These are phyloP conservation scores for Sturnus vulgaris DNA, from an alignment of 2,113 vertebrate species.

Conservation along the genomic window DNA sequence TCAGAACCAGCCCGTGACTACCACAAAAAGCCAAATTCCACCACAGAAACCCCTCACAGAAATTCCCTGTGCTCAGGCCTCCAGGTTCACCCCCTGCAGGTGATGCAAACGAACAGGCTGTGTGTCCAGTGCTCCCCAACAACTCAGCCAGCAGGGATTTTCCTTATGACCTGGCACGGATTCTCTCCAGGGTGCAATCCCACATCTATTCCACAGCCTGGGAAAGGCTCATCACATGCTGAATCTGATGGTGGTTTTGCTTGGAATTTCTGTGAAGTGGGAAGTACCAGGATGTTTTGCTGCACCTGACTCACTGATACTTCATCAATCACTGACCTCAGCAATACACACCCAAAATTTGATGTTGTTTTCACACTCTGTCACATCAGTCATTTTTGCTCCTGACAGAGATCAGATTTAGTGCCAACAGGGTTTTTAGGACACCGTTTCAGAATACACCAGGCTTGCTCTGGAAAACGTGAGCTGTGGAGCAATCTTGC, in stretches of 20 bases:
- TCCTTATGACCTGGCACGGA: rapidly evolving
- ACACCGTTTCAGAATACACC: neutral
- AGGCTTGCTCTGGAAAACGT: neutral
- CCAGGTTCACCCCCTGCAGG: rapidly evolving
- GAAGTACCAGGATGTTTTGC: neutral
- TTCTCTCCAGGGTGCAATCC: neutral
- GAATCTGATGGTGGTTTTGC: neutral
- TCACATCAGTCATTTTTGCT: neutral
- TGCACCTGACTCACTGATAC: neutral
- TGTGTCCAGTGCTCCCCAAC: rapidly evolving
- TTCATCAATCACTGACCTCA: neutral
- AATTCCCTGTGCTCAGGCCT: neutral
- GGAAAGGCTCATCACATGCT: neutral
- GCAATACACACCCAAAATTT: neutral
- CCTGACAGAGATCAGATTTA: neutral
- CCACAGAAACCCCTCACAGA: neutral
- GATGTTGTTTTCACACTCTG: neutral
- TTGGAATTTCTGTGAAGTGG: neutral
- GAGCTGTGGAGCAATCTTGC: neutral
- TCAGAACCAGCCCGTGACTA: neutral
- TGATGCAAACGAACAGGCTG: rapidly evolving
- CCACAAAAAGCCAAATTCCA: neutral
- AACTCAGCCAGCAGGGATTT: rapidly evolving
- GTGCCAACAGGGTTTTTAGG: neutral
- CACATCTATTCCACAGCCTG: rapidly evolving